phyloP scores from a whole-genome alignment of 2,888 invertebrate genomes.

The Tupiocoris notatus region DNA sequence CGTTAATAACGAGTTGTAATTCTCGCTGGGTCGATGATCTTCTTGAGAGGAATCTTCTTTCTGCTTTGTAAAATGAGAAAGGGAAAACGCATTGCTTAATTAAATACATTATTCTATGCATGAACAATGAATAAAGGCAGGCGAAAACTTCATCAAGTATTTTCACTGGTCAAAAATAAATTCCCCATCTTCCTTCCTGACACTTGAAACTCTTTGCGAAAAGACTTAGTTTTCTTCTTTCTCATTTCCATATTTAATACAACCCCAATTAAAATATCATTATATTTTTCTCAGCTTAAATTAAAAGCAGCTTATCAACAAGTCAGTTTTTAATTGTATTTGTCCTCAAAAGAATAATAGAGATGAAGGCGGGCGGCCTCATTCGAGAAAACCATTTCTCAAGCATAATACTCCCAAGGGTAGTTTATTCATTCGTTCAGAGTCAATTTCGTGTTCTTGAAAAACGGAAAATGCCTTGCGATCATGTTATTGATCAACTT shows the following conservation, averaged over 20 bases:
- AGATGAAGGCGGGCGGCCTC: neutral
- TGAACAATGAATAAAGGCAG: constrained; percentile 47
- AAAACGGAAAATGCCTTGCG: too few species aligned
- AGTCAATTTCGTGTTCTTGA: too few species aligned
- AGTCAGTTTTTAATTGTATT: constrained; percentile 46
- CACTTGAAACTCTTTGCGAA: neutral
- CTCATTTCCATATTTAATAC: constrained; percentile 36
- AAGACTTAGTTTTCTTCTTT: neutral
- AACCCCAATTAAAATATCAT: constrained; percentile 44
- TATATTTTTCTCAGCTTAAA: constrained; percentile 44
- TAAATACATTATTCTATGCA: constrained; percentile 49
- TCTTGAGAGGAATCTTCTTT: too few species aligned
- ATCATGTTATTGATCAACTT: too few species aligned
- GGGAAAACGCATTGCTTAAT: too few species aligned
- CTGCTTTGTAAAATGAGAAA: too few species aligned
- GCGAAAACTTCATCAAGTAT: constrained; percentile 42
- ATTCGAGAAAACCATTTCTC: neutral
- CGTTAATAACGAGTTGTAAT: too few species aligned
- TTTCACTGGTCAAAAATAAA: constrained; percentile 45
- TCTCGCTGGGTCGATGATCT: too few species aligned
- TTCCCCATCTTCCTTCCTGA: neutral
- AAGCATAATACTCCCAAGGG: neutral
- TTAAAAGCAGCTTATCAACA: constrained; percentile 46
- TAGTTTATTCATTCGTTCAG: neutral
- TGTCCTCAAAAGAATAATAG: constrained; percentile 14